phyloP scores from a whole-genome alignment of 2,113 vertebrate species.

The Nerophis ophidion region DNA sequence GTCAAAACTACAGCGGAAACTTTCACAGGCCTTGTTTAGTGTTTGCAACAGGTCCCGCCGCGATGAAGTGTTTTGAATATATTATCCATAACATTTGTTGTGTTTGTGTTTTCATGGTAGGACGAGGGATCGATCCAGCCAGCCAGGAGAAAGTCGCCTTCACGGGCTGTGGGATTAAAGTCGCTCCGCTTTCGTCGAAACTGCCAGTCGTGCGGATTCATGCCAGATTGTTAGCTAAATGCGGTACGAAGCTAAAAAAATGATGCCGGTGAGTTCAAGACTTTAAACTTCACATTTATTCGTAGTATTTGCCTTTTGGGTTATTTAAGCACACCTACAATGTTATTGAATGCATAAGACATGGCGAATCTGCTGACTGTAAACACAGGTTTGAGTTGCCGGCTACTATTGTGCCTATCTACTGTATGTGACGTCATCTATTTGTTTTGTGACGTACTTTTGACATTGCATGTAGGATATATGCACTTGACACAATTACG shows the following conservation, averaged over 20 bases:
- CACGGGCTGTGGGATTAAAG: constrained; percentile 47
- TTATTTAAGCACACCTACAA: neutral
- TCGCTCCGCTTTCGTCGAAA: constrained; percentile 57
- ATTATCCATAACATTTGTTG: neutral
- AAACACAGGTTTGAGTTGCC: too few species aligned
- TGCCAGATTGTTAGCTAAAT: constrained; percentile 68
- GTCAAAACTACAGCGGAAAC: constrained; percentile 52
- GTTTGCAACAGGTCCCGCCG: constrained; percentile 62
- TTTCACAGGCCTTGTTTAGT: constrained; percentile 60
- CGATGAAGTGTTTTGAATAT: neutral
- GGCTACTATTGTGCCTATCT: too few species aligned
- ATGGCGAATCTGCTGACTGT: too few species aligned
- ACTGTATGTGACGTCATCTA: too few species aligned
- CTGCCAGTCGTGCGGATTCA: constrained; percentile 45
- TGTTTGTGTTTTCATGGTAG: constrained; percentile 24
- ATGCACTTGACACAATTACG: too few species aligned
- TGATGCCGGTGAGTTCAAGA: constrained; percentile 88
- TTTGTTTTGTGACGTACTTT: too few species aligned
- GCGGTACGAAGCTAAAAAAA: constrained; percentile 83
- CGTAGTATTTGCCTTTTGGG: neutral
- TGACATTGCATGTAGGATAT: too few species aligned
- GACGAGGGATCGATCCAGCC: constrained; percentile 10
- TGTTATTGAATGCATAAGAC: neutral
- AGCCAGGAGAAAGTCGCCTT: constrained; percentile 49
- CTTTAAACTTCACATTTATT: constrained; percentile 14